Base-by-base conservation (phyloP, 2,888 invertebrate species). In the Hyposoter didymator region DNA sequence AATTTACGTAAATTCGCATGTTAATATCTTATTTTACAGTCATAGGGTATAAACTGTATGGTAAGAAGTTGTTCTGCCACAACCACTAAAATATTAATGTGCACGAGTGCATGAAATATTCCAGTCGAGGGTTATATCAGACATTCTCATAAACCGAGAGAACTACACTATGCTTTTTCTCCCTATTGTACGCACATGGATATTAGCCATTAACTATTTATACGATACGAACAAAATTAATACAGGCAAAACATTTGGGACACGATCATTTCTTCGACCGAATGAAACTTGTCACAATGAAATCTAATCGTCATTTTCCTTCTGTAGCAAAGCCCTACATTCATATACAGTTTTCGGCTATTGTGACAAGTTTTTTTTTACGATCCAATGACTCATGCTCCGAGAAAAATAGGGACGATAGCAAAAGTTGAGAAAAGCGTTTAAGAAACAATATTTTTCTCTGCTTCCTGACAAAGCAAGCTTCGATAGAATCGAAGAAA, bases 21-120 rank as follows among this genome's bases (percentile, higher is more conserved):
- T 59, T 2, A 22, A 59, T 75, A 22, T 45, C 12, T 45, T 17
- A 64, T 28, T 10, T 32, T 35, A 32, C 17, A 8, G 32, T 22
- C 28, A 4, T 43, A 43, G 8, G 45, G 28, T 47, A 45, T 12
- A 47, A 45, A 47, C 8, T 47, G 17, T 69, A 62, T 19, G n/a
- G n/a, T 43, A 19, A 64, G 17, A 43, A 19, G n/a, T 22, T 35
- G 28, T 43, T 66, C 52, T 72, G n/a, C 47, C 67, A 39, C 55
- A 49, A 35, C 12, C 17, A 45, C 10, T 59, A n/a, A 80, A 78
- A 80, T 73, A 83, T 78, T 67, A 55, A 80, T 10, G 47, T 62
- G 69, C 78, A 83, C 76, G 78, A 85, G 69, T 78, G 80, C 85
- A 85, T 73, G 85, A 55, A 69, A 85, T 43, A 62, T 69, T 45